A percentile compares a stretch with the other conserved stretches of the same genome.
These are phyloP conservation scores for Marasmarcha lunaedactyla DNA, from an alignment of 2,888 invertebrate species.

Conservation along the genomic window DNA sequence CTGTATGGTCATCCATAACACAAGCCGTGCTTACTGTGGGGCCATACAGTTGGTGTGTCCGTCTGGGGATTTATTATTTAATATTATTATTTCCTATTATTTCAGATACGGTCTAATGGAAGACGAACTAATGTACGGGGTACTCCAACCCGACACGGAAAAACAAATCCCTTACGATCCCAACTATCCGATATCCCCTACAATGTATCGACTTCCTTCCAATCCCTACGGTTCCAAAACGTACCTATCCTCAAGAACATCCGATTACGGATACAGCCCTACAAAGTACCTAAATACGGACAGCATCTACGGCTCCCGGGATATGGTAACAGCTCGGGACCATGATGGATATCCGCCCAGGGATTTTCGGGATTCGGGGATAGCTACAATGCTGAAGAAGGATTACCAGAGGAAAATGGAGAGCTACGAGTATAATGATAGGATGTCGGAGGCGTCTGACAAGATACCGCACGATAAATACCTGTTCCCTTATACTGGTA, in stretches of 20 bases:
- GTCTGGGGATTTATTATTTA: no score
- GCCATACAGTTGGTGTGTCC: no score
- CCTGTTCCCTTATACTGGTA: slow-evolving; percentile 85
- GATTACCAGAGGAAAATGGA: slow-evolving; percentile 65
- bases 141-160: slow-evolving; percentile 45
- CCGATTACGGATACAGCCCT: slow-evolving; percentile 62
- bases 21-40: no score
- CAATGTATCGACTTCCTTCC: slow-evolving; percentile 53
- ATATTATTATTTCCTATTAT: no score
- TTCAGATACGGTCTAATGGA: slow-evolving; percentile 63
- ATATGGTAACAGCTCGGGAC: slow-evolving; percentile 47
- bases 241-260: slow-evolving; percentile 50
- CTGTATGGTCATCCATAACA: no score
- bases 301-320: slow-evolving; percentile 49
- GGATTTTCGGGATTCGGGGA: slow-evolving; percentile 59
- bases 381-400: slow-evolving; percentile 63
- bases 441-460: slow-evolving; percentile 78
- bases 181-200: slow-evolving; percentile 60
- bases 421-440: slow-evolving; percentile 70
- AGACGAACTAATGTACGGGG: slow-evolving; percentile 58
- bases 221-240: slow-evolving; percentile 64
- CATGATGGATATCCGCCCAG: slow-evolving; percentile 53
- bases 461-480: slow-evolving; percentile 85
- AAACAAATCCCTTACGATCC: slow-evolving; percentile 61
- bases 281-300: slow-evolving; percentile 53